A percentile compares a stretch with the other conserved stretches of the same genome.
phyloP scores from a whole-genome alignment of 2,888 invertebrate genomes.

The Exephanes ischioxanthus region DNA sequence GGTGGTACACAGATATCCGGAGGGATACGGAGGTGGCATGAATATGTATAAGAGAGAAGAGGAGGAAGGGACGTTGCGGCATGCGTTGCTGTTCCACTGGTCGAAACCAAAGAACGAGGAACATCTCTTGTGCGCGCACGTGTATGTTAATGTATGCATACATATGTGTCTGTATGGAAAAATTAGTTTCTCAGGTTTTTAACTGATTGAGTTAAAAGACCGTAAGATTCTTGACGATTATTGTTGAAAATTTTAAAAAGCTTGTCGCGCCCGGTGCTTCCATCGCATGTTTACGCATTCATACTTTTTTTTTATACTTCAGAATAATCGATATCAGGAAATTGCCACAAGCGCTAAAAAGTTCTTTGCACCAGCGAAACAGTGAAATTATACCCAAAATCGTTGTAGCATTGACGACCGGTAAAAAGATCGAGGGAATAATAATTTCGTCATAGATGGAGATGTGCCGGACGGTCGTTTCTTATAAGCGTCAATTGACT shows the following conservation, averaged over 20 bases:
- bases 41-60: constrained; percentile 59
- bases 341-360: no score
- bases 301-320: neutral
- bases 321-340: neutral
- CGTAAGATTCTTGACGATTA: neutral
- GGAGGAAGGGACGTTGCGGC: constrained; percentile 49
- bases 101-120: constrained; percentile 13
- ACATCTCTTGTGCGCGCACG: constrained; percentile 26
- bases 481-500: no score
- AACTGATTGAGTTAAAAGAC: neutral
- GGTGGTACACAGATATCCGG: constrained; percentile 41
- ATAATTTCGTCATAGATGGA: no score
- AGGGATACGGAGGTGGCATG: constrained; percentile 43
- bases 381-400: no score
- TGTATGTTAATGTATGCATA: neutral
- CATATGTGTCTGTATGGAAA: neutral
- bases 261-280: neutral
- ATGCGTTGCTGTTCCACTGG: constrained; percentile 17
- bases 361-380: no score
- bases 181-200: neutral
- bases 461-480: no score
- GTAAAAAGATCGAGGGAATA: no score
- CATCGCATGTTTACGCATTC: no score
- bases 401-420: no score
- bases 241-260: neutral